A percentile compares a stretch with the other conserved stretches of the same genome.
Evolutionary conservation across 2,888 invertebrate species (phyloP).

Genomic region (Nomada fucata): DNA sequence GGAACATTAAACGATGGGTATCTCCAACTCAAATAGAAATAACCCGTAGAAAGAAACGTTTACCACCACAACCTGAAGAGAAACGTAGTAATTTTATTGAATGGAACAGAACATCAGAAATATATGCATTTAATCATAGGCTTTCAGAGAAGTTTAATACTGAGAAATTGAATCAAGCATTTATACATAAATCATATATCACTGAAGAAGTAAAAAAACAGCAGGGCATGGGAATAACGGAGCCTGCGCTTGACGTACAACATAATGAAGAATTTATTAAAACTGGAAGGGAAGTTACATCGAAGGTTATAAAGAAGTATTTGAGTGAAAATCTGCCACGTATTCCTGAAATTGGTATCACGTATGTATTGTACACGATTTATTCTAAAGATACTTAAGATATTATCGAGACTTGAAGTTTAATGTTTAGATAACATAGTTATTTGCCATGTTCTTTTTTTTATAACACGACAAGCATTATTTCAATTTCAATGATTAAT

Average conservation of each 20-base stretch:
- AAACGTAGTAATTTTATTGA: constrained; percentile 89
- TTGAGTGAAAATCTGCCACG: constrained; percentile 89
- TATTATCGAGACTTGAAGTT: neutral
- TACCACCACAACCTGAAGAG: constrained; percentile 79
- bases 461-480: too few relatives aligned
- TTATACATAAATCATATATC: constrained; percentile 92
- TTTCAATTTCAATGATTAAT: too few relatives aligned
- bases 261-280: constrained; percentile 89
- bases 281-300: constrained; percentile 89
- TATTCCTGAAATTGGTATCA: constrained; percentile 91
- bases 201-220: constrained; percentile 89
- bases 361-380: constrained; percentile 80
- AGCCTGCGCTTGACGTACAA: constrained; percentile 85
- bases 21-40: constrained; percentile 89
- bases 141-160: constrained; percentile 93
- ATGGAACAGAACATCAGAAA: constrained; percentile 95
- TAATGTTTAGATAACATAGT: too few relatives aligned
- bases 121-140: constrained; percentile 94
- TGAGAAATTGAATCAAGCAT: constrained; percentile 89
- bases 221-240: constrained; percentile 89
- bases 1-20: constrained; percentile 87
- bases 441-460: too few relatives aligned
- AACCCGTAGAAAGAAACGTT: constrained; percentile 86
- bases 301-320: constrained; percentile 88
- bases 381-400: neutral